Base-by-base conservation (phyloP, 2,888 invertebrate species). In the Flabesymbios commensalis region DNA sequence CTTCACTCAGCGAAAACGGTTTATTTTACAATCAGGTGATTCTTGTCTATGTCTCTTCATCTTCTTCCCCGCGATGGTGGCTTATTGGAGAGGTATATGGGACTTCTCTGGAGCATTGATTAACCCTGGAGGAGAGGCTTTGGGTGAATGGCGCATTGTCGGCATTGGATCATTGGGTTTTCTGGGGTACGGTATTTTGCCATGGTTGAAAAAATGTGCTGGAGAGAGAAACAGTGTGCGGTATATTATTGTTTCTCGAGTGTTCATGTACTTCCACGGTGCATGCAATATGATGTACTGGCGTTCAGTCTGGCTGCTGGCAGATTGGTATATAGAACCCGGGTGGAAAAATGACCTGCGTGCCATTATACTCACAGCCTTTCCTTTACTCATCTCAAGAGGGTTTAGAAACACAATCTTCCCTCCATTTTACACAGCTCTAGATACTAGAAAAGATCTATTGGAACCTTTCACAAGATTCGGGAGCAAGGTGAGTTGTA, bases 31-130 rank as follows among this genome's bases (percentile, higher is more conserved):
- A n/a, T n/a, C n/a, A n/a, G n/a, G n/a, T n/a, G 64, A 64, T 32
- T 48, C 45, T 2, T 22, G 33, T 4, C 58, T 62, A 19, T 53
- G 48, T 39, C 43, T 61, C 1, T 39, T 64, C 31, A n/a, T 65
- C 33, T 56, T 65, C 43, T 51, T 60, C 26, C 65, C 65, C 0
- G 33, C 58, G n/a, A 64, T 64, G 63, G 47, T 64, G n/a, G 52
- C 61, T 45, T 66, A 61, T 57, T 66, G 66, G 66, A 17, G 66
- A 33, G 66, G 66, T 14, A 61, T 66, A n/a, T 66, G 66, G 66
- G 66, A 66, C 39, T 45, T 63, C 5, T 45, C 28, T 24, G 60
- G 63, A 1, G 59, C 57, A 26, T 63, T 61, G 39, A 56, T 63
- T 28, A 51, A 57, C 28, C 61, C 61, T 2, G 49, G 36, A 22